These are phyloP conservation scores for Chelon labrosus DNA, from an alignment of 2,797 vertebrate species.

Conservation along the genomic window DNA sequence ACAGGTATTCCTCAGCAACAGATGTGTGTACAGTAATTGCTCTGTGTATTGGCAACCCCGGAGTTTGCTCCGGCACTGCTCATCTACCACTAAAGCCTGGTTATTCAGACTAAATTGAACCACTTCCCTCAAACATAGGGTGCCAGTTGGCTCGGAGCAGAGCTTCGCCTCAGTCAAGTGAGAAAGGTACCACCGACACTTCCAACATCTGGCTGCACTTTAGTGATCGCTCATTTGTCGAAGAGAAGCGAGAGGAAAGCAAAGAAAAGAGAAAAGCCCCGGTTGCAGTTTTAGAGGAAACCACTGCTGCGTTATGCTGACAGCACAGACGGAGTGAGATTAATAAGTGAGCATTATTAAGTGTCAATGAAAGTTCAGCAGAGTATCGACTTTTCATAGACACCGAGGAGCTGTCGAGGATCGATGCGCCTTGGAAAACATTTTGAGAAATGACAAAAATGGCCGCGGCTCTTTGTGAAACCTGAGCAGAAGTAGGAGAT, in stretches of 20 bases:
- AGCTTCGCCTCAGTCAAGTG: conserved; percentile 52
- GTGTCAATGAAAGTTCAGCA: conserved; percentile 58
- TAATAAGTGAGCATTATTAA: conserved; percentile 57
- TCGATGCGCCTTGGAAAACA: conserved; percentile 14
- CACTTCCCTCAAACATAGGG: conserved; percentile 27
- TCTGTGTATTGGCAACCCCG: conserved; percentile 46
- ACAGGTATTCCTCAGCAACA: conserved; percentile 62
- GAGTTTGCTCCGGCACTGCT: conserved; percentile 43
- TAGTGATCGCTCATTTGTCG: conserved; percentile 59
- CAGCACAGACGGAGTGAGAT: conserved; percentile 54
- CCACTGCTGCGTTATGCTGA: conserved; percentile 56
- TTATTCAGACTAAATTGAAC: conserved; percentile 52
- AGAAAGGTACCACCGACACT: conserved; percentile 64
- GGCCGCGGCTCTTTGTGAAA: conserved; percentile 4
- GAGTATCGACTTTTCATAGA: conserved; percentile 38
- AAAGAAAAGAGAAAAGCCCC: conserved; percentile 30
- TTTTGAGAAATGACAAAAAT: conserved; percentile 8
- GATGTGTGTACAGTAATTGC: conserved; percentile 64
- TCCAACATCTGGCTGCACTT: conserved; percentile 77
- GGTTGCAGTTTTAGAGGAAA: conserved; percentile 54
- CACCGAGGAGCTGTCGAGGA: conserved; percentile 22
- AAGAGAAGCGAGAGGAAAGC: conserved; percentile 36
- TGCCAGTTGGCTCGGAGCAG: conserved; percentile 55
- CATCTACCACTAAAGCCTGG: conserved; percentile 52
- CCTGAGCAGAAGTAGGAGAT: background rate